Evolutionary conservation across 2,888 invertebrate species (phyloP).

Genomic region (Tiliacea citrago): DNA sequence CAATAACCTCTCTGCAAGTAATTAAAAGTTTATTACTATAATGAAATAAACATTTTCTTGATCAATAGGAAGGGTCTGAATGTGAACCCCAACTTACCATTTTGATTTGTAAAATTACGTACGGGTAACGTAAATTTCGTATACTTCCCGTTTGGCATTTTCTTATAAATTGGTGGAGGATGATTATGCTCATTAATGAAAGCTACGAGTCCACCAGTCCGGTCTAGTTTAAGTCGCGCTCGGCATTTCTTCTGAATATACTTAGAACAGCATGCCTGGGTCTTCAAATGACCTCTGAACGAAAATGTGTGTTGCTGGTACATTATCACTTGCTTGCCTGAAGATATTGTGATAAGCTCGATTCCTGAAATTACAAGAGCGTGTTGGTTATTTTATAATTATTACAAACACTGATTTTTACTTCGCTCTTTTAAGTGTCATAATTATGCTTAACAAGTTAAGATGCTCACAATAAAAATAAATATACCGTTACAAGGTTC

Average conservation of each 20-base stretch:
- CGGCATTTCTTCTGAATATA: slow-evolving; percentile 35
- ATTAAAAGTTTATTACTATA: background rate
- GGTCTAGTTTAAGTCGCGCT: slow-evolving; percentile 20
- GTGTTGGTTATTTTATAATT: background rate
- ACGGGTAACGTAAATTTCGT: background rate
- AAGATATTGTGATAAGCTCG: slow-evolving; percentile 36
- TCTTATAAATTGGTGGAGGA: slow-evolving; percentile 23
- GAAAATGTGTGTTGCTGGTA: slow-evolving; percentile 56
- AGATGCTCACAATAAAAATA: no score
- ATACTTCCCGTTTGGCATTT: slow-evolving; percentile 18
- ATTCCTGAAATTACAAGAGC: slow-evolving; percentile 18
- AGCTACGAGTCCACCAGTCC: background rate
- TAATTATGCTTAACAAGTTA: no score
- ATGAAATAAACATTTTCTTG: background rate
- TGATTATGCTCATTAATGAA: slow-evolving; percentile 27
- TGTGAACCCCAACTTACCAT: background rate
- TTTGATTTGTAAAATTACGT: background rate
- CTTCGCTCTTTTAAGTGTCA: no score
- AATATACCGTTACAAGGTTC: no score
- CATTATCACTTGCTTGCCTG: slow-evolving; percentile 54
- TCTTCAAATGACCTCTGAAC: slow-evolving; percentile 26
- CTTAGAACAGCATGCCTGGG: slow-evolving; percentile 30
- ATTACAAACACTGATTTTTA: background rate
- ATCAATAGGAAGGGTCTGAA: background rate
- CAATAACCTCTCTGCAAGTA: background rate